A percentile compares a stretch with the other conserved stretches of the same genome.
Conservation (phyloP, 92 coral and sea anemone genomes). For the Phymanthus crucifer region DNA sequence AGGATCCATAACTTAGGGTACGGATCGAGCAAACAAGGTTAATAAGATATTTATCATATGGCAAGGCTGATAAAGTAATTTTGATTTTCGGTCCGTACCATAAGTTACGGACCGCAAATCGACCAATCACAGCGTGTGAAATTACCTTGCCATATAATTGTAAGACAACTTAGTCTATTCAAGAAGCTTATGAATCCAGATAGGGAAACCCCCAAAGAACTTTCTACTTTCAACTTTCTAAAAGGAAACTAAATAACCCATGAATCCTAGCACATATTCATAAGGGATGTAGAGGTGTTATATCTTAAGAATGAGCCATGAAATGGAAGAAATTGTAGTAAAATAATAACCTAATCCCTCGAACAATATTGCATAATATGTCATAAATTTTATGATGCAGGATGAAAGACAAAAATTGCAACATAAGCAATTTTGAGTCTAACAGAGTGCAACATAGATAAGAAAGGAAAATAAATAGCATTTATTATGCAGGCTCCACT, state of each 20-base stretch:
- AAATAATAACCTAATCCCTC: background rate
- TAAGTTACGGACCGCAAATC: too few species aligned
- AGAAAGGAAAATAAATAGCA: too few species aligned
- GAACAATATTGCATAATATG: background rate
- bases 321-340: background rate
- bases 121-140: too few species aligned
- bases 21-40: too few species aligned
- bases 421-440: background rate
- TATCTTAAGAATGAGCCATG: background rate
- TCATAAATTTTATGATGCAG: background rate
- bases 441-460: background rate
- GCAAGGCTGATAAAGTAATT: too few species aligned
- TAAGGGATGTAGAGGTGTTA: background rate
- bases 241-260: background rate
- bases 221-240: background rate
- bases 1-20: too few species aligned
- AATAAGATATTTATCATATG: too few species aligned
- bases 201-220: background rate
- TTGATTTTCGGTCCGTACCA: too few species aligned
- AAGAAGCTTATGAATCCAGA: background rate
- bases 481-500: too few species aligned
- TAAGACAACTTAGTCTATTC: background rate
- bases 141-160: background rate
- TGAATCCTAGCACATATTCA: background rate
- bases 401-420: background rate